A percentile compares a stretch with the other conserved stretches of the same genome.
Evolutionary conservation across 2,797 vertebrate species (phyloP).

Genomic region (Dermochelys coriacea): DNA sequence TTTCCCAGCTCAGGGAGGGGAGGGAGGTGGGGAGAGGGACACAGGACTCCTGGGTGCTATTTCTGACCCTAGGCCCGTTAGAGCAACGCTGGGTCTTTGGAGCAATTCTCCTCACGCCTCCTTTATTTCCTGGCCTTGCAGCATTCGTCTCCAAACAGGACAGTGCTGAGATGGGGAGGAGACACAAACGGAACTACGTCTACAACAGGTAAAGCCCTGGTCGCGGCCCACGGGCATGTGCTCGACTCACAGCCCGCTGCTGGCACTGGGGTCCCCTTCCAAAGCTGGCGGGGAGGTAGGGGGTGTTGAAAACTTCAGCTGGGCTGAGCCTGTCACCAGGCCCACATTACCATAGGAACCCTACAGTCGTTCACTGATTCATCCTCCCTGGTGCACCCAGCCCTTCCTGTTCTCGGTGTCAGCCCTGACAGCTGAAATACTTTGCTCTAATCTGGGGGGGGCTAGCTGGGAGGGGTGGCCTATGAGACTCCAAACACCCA

Average conservation of each 20-base stretch:
- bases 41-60: not conserved
- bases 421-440: too few relatives aligned
- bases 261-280: not conserved
- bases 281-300: rapidly evolving
- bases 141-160: constrained; percentile 62
- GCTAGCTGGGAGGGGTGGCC: too few relatives aligned
- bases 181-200: constrained; percentile 16
- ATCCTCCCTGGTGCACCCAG: not conserved
- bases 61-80: not conserved
- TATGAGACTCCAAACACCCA: not conserved
- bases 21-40: too few relatives aligned
- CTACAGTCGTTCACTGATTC: not conserved
- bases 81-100: not conserved
- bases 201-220: not conserved
- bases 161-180: constrained; percentile 32
- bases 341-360: rapidly evolving
- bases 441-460: not conserved
- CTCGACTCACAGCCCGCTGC: too few relatives aligned
- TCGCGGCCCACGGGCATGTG: too few relatives aligned
- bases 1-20: not conserved
- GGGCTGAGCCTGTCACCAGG: not conserved
- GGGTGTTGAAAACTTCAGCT: too few relatives aligned
- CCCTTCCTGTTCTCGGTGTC: not conserved
- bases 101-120: rapidly evolving
- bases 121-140: not conserved